Evolutionary conservation across 2,888 invertebrate species (phyloP).

Genomic region (Trachelus stipa): DNA sequence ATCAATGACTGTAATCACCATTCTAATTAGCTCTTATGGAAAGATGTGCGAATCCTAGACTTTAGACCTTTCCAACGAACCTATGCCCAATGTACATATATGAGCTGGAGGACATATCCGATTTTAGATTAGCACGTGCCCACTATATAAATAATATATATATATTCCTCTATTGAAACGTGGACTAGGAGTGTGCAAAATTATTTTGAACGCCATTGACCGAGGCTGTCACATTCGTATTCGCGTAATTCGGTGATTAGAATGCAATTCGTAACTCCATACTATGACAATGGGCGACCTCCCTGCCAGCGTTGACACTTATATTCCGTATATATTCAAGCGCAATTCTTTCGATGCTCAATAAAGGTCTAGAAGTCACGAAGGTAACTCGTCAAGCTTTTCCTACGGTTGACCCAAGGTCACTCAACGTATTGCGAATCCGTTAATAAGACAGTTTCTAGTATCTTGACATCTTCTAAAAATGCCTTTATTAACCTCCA

Average conservation of each 20-base stretch:
- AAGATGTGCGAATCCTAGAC: neutral
- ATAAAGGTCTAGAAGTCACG: neutral
- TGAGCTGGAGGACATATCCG: neutral
- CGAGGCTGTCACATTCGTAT: neutral
- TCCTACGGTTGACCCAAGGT: neutral
- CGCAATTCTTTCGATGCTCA: neutral
- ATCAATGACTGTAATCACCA: neutral
- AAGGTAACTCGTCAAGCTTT: neutral
- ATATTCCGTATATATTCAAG: neutral
- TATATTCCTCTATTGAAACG: neutral
- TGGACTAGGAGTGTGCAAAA: too few relatives aligned
- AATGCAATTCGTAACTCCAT: neutral
- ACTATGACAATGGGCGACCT: constrained; percentile 5
- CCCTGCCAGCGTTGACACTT: neutral
- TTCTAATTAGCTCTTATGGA: neutral
- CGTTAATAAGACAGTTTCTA: neutral
- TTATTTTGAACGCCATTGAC: neutral
- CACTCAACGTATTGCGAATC: neutral
- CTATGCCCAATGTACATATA: neutral
- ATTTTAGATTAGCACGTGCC: neutral
- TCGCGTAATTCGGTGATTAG: constrained; percentile 4
- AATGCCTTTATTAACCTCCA: neutral
- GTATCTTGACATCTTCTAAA: neutral
- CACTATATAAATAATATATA: neutral
- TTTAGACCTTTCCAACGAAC: neutral